Conservation (phyloP, 2,888 invertebrate species). For the Spodoptera littoralis region DNA sequence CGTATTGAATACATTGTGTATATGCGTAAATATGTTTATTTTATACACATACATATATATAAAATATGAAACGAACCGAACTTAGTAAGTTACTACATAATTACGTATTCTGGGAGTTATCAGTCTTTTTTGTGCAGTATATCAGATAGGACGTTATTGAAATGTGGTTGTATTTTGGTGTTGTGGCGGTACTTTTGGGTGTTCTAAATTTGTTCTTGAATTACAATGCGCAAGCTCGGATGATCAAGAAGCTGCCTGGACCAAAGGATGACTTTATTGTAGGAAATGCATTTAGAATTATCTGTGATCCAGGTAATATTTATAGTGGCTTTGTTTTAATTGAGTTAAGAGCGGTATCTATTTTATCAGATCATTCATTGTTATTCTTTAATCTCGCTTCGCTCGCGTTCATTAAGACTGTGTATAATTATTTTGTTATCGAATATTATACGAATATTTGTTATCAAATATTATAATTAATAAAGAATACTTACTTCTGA, state of each 20-base stretch:
- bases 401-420: too few relatives aligned
- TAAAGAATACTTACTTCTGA: too few relatives aligned
- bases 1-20: too few relatives aligned
- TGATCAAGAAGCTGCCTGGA: conserved; percentile 68
- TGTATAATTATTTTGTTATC: too few relatives aligned
- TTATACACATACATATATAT: too few relatives aligned
- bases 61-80: too few relatives aligned
- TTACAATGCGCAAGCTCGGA: conserved; percentile 58
- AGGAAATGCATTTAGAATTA: conserved; percentile 60
- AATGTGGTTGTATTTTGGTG: conserved; percentile 51
- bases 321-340: not conserved
- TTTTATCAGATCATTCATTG: too few relatives aligned
- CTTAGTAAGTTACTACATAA: not conserved
- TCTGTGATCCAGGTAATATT: conserved; percentile 61
- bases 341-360: too few relatives aligned
- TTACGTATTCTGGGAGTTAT: not conserved
- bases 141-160: conserved; percentile 13
- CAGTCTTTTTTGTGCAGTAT: conserved; percentile 20
- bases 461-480: too few relatives aligned
- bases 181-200: conserved; percentile 37
- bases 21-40: too few relatives aligned
- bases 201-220: conserved; percentile 54
- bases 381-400: too few relatives aligned
- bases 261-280: conserved; percentile 61
- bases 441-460: too few relatives aligned